These are phyloP conservation scores for Tetrapedia diversipes DNA, from an alignment of 2,888 invertebrate genomes.

Conservation along the genomic window DNA sequence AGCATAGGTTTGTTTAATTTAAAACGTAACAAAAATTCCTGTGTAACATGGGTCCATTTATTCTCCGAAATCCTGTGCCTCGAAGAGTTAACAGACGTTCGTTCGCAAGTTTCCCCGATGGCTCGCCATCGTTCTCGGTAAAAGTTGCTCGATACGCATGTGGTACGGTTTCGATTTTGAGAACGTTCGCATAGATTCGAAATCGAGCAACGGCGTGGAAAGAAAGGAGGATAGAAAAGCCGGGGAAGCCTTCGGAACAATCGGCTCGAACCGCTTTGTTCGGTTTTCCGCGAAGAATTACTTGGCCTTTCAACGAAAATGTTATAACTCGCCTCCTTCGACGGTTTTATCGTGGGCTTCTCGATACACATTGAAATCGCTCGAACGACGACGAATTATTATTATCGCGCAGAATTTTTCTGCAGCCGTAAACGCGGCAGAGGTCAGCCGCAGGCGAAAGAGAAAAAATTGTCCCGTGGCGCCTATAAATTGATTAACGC, in stretches of 20 bases:
- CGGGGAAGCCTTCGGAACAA: slow-evolving; percentile 11
- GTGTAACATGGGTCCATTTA: too few relatives aligned
- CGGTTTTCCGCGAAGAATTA: slow-evolving; percentile 18
- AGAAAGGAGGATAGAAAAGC: neutral
- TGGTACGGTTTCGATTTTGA: slow-evolving; percentile 13
- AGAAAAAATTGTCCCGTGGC: too few relatives aligned
- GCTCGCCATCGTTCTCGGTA: neutral
- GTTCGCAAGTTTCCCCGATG: neutral
- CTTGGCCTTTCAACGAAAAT: slow-evolving; percentile 10
- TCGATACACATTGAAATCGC: neutral
- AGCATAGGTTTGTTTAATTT: too few relatives aligned
- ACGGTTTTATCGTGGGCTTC: neutral
- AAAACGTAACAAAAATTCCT: too few relatives aligned
- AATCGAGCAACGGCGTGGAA: slow-evolving; percentile 1
- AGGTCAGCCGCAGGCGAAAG: too few relatives aligned
- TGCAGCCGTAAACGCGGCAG: neutral
- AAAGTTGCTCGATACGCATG: neutral
- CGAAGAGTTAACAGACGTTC: neutral
- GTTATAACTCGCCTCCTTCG: neutral
- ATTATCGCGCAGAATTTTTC: neutral
- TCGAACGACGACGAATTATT: neutral
- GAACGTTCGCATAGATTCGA: slow-evolving; percentile 19
- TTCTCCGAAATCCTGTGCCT: too few relatives aligned
- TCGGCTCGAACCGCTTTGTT: slow-evolving; percentile 4
- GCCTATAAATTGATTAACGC: too few relatives aligned